phyloP scores from a whole-genome alignment of 2,797 vertebrate species.

The Acanthurus lineatus region DNA sequence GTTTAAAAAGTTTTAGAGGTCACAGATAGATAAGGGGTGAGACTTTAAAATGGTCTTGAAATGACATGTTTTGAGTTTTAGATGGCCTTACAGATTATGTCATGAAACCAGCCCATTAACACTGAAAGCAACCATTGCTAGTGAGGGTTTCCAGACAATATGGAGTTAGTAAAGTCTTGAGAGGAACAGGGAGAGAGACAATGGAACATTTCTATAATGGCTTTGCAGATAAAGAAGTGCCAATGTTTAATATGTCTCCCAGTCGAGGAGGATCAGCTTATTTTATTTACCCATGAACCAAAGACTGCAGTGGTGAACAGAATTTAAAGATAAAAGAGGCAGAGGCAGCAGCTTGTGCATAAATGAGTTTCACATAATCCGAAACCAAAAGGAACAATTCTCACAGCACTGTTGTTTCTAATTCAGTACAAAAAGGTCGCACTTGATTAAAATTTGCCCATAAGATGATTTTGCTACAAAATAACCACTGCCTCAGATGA shows the following conservation, averaged over 20 bases:
- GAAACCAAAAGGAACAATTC: not conserved
- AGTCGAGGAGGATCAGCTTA: not conserved
- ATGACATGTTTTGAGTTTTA: not conserved
- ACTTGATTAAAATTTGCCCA: not conserved
- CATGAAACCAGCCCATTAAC: not conserved
- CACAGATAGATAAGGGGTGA: not conserved
- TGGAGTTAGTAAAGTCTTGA: not conserved
- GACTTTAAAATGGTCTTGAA: not conserved
- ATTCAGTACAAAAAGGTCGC: not conserved
- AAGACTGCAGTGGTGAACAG: not conserved
- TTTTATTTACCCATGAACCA: not conserved
- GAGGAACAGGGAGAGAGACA: not conserved
- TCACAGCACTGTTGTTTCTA: not conserved
- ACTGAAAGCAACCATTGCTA: not conserved
- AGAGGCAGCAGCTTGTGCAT: not conserved
- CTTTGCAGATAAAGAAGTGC: not conserved
- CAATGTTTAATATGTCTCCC: not conserved
- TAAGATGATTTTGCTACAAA: not conserved
- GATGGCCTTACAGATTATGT: not conserved
- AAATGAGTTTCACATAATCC: not conserved
- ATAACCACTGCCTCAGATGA: not conserved
- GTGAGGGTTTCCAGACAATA: no score
- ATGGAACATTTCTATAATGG: not conserved
- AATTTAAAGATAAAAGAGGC: not conserved
- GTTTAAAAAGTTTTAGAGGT: no score